Evolutionary conservation across 92 coral and sea anemone species (phyloP).

Genomic region (Paramuricea clavata): DNA sequence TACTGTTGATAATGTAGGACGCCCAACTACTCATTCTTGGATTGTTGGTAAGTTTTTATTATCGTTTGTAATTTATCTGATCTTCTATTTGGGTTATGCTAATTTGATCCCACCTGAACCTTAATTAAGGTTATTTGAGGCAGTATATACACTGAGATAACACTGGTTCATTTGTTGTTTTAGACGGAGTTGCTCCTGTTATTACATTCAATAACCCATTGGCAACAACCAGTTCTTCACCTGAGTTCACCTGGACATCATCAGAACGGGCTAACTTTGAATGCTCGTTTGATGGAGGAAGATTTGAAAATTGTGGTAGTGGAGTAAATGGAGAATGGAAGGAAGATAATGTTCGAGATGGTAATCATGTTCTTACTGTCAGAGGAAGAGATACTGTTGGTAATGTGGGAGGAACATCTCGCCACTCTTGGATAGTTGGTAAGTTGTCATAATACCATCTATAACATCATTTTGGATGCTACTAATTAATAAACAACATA

Average conservation of each 20-base stretch:
- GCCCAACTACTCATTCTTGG: not conserved
- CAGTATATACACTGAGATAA: too few species aligned
- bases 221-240: not conserved
- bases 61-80: not conserved
- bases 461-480: too few species aligned
- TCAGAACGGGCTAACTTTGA: not conserved
- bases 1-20: not conserved
- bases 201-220: not conserved
- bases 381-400: not conserved
- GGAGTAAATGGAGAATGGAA: not conserved
- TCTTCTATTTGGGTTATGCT: too few species aligned
- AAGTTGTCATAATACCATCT: not conserved
- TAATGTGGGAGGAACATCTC: not conserved
- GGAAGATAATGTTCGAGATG: not conserved
- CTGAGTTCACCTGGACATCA: not conserved
- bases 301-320: not conserved
- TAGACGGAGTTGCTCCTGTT: not conserved
- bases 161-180: not conserved
- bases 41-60: not conserved
- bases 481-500: not conserved
- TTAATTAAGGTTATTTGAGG: too few species aligned
- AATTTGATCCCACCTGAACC: too few species aligned
- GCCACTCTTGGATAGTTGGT: constrained; percentile 23
- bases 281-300: not conserved
- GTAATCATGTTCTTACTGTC: not conserved